Evolutionary conservation across 1,140 invertebrate species (phyloP), one percentile per base, ranked within the genome.

Genomic region (Macrocentrus cingulum): DNA sequence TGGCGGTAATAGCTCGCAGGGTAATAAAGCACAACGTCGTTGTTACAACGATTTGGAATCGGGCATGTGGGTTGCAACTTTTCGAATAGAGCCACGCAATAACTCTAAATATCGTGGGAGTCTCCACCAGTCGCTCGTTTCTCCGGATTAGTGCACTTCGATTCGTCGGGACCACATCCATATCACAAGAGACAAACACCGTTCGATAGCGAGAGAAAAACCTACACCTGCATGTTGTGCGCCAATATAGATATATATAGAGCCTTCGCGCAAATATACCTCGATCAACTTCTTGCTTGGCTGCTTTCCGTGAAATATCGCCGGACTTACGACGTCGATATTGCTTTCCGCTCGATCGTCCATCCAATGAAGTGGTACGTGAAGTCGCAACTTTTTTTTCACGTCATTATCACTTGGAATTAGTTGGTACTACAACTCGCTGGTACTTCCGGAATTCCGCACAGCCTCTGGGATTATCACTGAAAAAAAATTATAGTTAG

Each of bases 1-100:
- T 18, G 15, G 44, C 58, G 54, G 48, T 63, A 60, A 63, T 63
- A 59, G 58, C 16, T 37, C 51, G 42, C n/a, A 50, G 18, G 42
- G 58, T 55, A 60, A 63, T 63, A 63, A 63, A 63, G 58, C 62
- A 20, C 49, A n/a, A n/a, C n/a, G n/a, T n/a, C n/a, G 57, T 57
- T 57, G 61, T 60, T 58, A 63, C 54, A 57, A 44, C 54, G 58
- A 63, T 63, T 63, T 54, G 58, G 51, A 58, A 41, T 44, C 45
- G 45, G 48, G 52, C 37, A 16, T 18, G 45, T 22, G 49, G 37
- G 20, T 52, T 34, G 36, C 51, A 58, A 59, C 60, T 59, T 55
- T 57, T 50, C 37, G 13, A 57, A 56, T 53, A 37, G 51, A 57
- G 41, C 39, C 49, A 25, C 44, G 52, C 59, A 61, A 57, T 64